Base-by-base conservation (phyloP, 1,140 invertebrate species). In the Eupristina koningsbergeri region DNA sequence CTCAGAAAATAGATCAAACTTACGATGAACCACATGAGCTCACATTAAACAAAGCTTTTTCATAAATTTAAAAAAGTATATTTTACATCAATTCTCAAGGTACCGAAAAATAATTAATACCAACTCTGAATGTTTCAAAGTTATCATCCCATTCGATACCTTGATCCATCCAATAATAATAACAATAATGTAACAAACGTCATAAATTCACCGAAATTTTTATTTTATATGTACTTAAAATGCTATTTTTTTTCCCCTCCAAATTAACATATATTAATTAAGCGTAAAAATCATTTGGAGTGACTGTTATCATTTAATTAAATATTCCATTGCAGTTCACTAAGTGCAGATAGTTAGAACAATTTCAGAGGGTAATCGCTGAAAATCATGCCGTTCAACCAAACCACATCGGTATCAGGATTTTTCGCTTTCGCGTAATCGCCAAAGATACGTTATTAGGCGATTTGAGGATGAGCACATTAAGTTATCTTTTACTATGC, bases 401-500 rank as follows among this genome's bases (percentile, higher is more conserved):
- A 47, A n/a, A 74, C 22, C 41, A 17, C n/a, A 47, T 8, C 3
- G 17, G 19, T 13, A n/a, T n/a, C n/a, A n/a, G n/a, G 7, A 7
- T 53, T 53, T 71, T 39, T 22, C 45, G 41, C 29, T 80, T 36
- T 69, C 31, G 26, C 26, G 9, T 26, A 22, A 80, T 47, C 41
- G 31, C 26, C 15, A n/a, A 75, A 63, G 26, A 73, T 53, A 36
- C 13, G 67, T 58, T 41, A 58, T 71, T 80, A 34, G 31, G 47
- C 50, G 39, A 63, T 50, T n/a, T 29, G 19, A 36, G 8, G 7
- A 29, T 29, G 22, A 47, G 36, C 34, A 39, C n/a, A 45, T 75
- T 73, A 64, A 53, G 73, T 75, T 81, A 81, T 75, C 39, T 75
- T 81, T 81, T 81, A 81, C 39, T 61, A 47, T 50, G 53, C 0